phyloP scores from a whole-genome alignment of 2,797 vertebrate species.

The Monodelphis domestica region DNA sequence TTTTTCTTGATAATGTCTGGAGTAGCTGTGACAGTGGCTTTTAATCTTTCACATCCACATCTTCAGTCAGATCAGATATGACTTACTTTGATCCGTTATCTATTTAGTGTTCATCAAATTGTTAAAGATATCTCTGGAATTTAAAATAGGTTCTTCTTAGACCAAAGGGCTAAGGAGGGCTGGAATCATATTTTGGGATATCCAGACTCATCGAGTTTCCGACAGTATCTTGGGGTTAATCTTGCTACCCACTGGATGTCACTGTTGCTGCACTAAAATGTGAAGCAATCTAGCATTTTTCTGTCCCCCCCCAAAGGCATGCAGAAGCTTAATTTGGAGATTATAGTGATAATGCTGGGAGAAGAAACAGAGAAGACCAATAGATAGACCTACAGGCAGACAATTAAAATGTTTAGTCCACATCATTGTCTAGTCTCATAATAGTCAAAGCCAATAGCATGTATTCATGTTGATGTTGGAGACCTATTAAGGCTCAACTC shows the following conservation, averaged over 20 bases:
- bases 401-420: slow-evolving; percentile 67
- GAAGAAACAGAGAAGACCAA: slow-evolving; percentile 61
- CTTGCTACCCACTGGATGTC: slow-evolving; percentile 88
- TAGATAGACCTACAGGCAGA: slow-evolving; percentile 54
- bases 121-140: slow-evolving; percentile 36
- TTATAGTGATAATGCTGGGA: slow-evolving; percentile 57
- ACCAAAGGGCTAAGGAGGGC: slow-evolving; percentile 9
- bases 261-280: slow-evolving; percentile 83
- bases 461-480: slow-evolving; percentile 66
- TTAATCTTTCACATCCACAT: slow-evolving; percentile 30
- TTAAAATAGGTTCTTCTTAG: slow-evolving; percentile 48
- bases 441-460: slow-evolving; percentile 60
- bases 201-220: slow-evolving; percentile 58
- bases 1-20: slow-evolving; percentile 41
- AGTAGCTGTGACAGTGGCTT: slow-evolving; percentile 38
- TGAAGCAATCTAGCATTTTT: slow-evolving; percentile 73
- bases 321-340: slow-evolving; percentile 66
- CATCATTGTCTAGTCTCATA: slow-evolving; percentile 69
- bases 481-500: slow-evolving; percentile 63
- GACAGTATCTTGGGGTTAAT: slow-evolving; percentile 80
- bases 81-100: slow-evolving; percentile 50
- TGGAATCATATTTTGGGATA: slow-evolving; percentile 43
- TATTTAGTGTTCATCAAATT: slow-evolving; percentile 48
- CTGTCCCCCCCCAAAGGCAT: slow-evolving; percentile 65
- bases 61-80: slow-evolving; percentile 12